Evolutionary conservation across 1,140 invertebrate species (phyloP).

Genomic region (Sarcophaga peregrina): DNA sequence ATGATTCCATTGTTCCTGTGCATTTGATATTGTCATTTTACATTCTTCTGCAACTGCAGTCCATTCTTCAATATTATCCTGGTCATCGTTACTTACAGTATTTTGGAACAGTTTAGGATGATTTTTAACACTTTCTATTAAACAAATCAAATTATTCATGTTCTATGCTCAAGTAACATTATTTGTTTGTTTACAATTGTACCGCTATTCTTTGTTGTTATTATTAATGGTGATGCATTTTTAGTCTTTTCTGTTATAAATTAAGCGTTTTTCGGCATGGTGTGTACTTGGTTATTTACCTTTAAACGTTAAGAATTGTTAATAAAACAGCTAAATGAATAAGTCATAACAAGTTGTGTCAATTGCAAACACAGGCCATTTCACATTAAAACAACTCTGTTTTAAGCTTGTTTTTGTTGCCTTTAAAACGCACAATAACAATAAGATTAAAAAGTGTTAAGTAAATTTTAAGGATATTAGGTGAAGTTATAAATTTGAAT

Average conservation of each 20-base stretch:
- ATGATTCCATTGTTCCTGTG: not conserved
- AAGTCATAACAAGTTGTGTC: too few relatives aligned
- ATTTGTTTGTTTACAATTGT: not conserved
- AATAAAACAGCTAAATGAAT: too few relatives aligned
- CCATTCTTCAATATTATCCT: not conserved
- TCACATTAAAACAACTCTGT: not conserved
- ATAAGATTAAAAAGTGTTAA: not conserved
- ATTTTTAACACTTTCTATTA: conserved; percentile 22
- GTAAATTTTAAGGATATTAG: too few relatives aligned
- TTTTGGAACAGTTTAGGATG: conserved; percentile 18
- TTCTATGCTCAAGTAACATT: not conserved
- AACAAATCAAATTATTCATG: not conserved
- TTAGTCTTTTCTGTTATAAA: too few relatives aligned
- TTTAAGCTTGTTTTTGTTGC: not conserved
- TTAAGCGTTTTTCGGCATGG: too few relatives aligned
- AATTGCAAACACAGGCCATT: too few relatives aligned
- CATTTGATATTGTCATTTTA: not conserved
- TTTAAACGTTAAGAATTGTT: too few relatives aligned
- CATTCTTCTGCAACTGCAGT: not conserved
- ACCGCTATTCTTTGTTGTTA: too few relatives aligned
- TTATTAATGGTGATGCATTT: too few relatives aligned
- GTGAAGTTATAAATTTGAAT: too few relatives aligned
- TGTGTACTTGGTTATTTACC: too few relatives aligned
- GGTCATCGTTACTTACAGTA: not conserved
- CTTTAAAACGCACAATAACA: not conserved